Conservation (phyloP, 2,888 invertebrate genomes). For the Argyra leucocephala region DNA sequence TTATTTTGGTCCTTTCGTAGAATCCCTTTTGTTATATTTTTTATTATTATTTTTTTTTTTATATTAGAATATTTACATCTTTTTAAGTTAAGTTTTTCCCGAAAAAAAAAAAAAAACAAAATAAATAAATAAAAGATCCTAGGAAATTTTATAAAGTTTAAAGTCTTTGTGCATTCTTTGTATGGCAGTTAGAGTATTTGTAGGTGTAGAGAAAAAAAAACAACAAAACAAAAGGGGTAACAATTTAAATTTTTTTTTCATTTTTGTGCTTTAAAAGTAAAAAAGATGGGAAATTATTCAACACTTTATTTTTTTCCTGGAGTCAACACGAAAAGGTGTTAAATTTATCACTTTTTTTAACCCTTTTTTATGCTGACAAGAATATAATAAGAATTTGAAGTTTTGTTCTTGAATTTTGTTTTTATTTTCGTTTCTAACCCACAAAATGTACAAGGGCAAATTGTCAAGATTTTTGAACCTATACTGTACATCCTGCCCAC, state of each 20-base stretch:
- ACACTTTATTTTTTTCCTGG: background rate
- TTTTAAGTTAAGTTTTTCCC: no score
- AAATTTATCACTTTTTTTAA: background rate
- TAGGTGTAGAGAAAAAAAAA: background rate
- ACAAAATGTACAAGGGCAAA: no score
- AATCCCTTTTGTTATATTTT: no score
- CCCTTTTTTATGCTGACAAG: background rate
- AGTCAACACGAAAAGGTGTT: background rate
- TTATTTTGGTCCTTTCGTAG: no score
- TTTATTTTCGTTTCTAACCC: no score
- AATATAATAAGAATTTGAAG: no score
- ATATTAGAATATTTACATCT: no score
- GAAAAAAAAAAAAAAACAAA: no score
- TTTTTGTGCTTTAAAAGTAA: background rate
- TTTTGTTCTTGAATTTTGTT: no score
- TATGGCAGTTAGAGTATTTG: background rate
- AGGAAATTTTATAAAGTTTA: background rate
- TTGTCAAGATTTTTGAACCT: no score
- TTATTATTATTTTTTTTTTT: no score
- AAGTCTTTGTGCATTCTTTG: background rate
- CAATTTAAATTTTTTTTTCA: conserved; percentile 2
- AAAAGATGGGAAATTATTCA: background rate
- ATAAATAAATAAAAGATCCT: background rate
- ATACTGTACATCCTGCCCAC: no score
- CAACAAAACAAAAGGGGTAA: background rate